phyloP scores from a whole-genome alignment of 2,113 vertebrate genomes.

The Carassius auratus region DNA sequence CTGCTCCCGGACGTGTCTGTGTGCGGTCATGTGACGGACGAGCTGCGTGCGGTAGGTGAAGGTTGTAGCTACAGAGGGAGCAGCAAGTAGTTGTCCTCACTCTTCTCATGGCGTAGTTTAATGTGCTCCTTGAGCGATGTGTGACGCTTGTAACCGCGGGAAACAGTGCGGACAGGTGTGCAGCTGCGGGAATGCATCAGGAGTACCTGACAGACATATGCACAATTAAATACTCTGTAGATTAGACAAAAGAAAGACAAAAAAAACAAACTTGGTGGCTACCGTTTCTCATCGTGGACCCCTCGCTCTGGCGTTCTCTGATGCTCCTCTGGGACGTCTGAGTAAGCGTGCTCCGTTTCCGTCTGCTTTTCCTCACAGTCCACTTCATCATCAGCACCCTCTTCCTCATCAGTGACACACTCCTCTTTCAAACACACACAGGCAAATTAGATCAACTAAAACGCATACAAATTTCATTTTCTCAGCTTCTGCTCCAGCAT shows the following conservation, averaged over 20 bases:
- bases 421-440: conserved; percentile 79
- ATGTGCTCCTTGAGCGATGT: conserved; percentile 98
- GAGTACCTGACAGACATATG: conserved; percentile 79
- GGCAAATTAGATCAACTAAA: background rate
- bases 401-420: conserved; percentile 87
- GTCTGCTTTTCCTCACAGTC: conserved; percentile 84
- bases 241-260: background rate
- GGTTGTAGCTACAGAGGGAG: conserved; percentile 94
- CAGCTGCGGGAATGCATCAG: conserved; percentile 89
- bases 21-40: conserved; percentile 96
- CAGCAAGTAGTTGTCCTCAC: conserved; percentile 96
- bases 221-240: background rate
- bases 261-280: conserved; percentile 33
- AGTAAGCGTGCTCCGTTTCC: conserved; percentile 88
- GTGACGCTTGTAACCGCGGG: conserved; percentile 95
- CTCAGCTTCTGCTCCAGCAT: background rate
- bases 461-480: background rate
- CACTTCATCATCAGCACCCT: conserved; percentile 65
- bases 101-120: conserved; percentile 95
- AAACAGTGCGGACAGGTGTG: conserved; percentile 95
- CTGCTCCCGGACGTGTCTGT: conserved; percentile 89
- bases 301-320: conserved; percentile 87
- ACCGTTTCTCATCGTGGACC: conserved; percentile 95
- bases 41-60: conserved; percentile 96
- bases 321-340: conserved; percentile 90